Evolutionary conservation across 2,797 vertebrate species (phyloP).

Genomic region (Eulemur coronatus): DNA sequence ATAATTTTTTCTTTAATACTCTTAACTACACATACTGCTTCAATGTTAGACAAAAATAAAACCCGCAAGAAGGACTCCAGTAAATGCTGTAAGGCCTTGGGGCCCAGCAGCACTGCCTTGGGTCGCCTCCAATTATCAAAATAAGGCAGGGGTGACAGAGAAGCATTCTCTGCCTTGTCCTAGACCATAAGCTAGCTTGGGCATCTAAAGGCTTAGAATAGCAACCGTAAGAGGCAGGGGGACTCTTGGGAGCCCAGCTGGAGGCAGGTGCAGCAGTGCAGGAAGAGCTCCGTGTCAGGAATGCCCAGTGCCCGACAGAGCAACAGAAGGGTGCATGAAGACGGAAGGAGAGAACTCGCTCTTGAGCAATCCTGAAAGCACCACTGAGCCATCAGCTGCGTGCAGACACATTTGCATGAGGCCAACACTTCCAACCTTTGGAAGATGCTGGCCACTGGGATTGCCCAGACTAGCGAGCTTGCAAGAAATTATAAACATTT

Average conservation of each 20-base stretch:
- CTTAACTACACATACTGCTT: rapidly evolving
- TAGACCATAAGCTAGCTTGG: neutral
- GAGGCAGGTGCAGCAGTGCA: neutral
- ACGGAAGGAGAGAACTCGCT: neutral
- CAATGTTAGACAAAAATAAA: neutral
- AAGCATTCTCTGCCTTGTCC: neutral
- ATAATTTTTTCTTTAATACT: neutral
- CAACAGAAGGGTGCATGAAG: rapidly evolving
- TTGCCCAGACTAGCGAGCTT: neutral
- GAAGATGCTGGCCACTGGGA: neutral
- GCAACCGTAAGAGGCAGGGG: neutral
- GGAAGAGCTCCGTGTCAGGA: neutral
- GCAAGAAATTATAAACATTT: neutral
- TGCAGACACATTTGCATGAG: neutral
- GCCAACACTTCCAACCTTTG: neutral
- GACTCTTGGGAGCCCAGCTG: neutral
- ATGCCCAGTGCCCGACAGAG: neutral
- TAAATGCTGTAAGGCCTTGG: neutral
- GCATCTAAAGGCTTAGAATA: neutral
- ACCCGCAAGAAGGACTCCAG: too few species aligned
- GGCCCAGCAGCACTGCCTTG: neutral
- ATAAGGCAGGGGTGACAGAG: neutral
- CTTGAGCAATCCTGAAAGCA: too few species aligned
- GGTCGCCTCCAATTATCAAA: neutral
- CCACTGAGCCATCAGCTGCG: too few species aligned